Conservation (phyloP, 1,140 invertebrate genomes). For the Colletes latitarsis region DNA sequence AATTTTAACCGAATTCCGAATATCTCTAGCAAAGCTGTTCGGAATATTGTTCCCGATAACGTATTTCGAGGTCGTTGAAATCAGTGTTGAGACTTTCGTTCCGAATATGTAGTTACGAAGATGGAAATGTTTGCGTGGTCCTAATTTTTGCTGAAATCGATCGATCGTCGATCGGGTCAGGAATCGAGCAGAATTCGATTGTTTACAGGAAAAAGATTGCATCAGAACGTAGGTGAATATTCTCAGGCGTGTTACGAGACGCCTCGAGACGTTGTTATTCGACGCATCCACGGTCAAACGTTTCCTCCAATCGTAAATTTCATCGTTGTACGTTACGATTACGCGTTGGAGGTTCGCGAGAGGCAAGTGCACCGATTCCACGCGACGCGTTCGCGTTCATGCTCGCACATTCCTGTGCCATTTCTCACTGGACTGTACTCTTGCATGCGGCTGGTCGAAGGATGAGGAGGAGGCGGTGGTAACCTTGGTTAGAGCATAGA, state of each 20-base stretch:
- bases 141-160: too few relatives aligned
- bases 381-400: constrained; percentile 3
- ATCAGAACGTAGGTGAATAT: constrained; percentile 72
- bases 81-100: too few relatives aligned
- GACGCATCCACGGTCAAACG: constrained; percentile 73
- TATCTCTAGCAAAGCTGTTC: too few relatives aligned
- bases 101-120: too few relatives aligned
- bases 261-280: background rate
- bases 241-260: constrained; percentile 83
- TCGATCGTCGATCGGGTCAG: too few relatives aligned
- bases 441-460: constrained; percentile 4
- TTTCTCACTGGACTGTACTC: constrained; percentile 48
- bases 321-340: constrained; percentile 7
- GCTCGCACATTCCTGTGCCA: constrained; percentile 35
- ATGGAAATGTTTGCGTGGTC: too few relatives aligned
- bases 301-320: background rate
- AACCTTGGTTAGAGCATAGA: constrained; percentile 55
- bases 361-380: constrained; percentile 43
- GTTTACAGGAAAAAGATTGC: constrained; percentile 62
- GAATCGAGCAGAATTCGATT: constrained; percentile 81
- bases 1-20: too few relatives aligned
- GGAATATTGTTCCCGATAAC: too few relatives aligned
- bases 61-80: too few relatives aligned
- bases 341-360: background rate
- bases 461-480: constrained; percentile 23